These are phyloP conservation scores for Acanthochromis polyacanthus DNA, from an alignment of 2,113 vertebrate species.

Conservation along the genomic window DNA sequence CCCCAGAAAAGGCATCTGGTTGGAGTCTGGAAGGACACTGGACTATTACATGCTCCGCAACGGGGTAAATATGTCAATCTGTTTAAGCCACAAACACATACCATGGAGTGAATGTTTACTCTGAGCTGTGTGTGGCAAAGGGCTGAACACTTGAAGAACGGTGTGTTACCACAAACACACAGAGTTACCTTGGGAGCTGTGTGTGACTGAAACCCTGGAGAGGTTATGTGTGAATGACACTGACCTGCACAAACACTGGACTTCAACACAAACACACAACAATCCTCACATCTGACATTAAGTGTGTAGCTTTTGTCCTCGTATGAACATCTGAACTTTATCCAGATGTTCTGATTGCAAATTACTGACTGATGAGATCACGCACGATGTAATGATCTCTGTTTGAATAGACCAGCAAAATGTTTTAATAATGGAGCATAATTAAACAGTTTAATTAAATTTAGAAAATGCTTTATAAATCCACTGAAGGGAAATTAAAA, in stretches of 20 bases:
- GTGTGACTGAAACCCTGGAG: slow-evolving; percentile 8
- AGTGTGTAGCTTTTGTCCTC: background rate
- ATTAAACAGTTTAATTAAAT: background rate
- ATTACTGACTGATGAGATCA: background rate
- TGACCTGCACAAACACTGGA: background rate
- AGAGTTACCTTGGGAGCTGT: slow-evolving; percentile 2
- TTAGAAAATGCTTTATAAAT: background rate
- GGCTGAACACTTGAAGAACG: background rate
- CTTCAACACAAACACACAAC: background rate
- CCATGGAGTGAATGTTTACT: slow-evolving; percentile 11
- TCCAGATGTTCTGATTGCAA: background rate
- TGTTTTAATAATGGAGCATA: background rate
- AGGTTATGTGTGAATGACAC: slow-evolving; percentile 16
- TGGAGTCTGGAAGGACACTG: slow-evolving; percentile 93
- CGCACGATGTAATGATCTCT: background rate
- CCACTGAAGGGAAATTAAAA: background rate
- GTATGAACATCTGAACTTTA: background rate
- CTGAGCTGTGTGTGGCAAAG: slow-evolving; percentile 20
- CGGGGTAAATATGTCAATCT: slow-evolving; percentile 85
- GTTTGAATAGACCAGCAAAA: background rate
- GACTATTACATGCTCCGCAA: slow-evolving; percentile 98
- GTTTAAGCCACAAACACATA: slow-evolving; percentile 4
- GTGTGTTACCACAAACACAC: background rate
- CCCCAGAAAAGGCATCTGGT: slow-evolving; percentile 95
- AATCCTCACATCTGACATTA: background rate